Percentiles rank a stretch among this genome's conserved stretches.
phyloP scores from a whole-genome alignment of 2,797 vertebrate genomes.

The Brachyrhaphis roseni region DNA sequence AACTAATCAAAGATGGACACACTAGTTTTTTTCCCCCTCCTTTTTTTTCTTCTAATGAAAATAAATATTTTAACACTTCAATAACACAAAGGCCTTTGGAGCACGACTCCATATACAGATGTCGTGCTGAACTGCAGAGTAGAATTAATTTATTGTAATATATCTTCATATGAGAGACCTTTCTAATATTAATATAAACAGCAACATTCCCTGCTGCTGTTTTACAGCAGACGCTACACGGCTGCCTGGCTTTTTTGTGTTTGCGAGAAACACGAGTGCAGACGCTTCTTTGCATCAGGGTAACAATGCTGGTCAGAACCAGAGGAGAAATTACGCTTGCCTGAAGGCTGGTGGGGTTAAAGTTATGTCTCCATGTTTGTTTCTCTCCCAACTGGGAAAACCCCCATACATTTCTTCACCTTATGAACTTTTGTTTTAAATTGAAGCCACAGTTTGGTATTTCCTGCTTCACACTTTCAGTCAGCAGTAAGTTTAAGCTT shows the following conservation, averaged over 20 bases:
- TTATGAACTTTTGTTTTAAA: background rate
- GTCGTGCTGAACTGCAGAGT: background rate
- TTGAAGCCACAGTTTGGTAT: background rate
- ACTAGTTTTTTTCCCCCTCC: background rate
- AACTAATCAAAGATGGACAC: background rate
- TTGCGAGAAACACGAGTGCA: background rate
- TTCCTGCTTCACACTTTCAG: background rate
- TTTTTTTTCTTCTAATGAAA: background rate
- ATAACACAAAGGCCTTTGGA: background rate
- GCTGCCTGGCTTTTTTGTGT: background rate
- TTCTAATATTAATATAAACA: background rate
- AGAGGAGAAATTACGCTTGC: background rate
- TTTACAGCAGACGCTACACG: background rate
- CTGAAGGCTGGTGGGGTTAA: background rate
- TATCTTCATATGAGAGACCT: too few species aligned
- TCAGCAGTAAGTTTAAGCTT: too few species aligned
- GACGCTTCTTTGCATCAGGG: background rate
- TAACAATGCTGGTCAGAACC: background rate
- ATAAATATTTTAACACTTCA: background rate
- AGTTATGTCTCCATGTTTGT: background rate
- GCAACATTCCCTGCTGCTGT: background rate
- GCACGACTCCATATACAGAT: background rate
- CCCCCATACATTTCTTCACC: background rate
- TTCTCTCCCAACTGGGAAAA: background rate
- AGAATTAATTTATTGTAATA: background rate